Evolutionary conservation across 2,113 vertebrate species (phyloP).

Genomic region (Xiphias gladius): DNA sequence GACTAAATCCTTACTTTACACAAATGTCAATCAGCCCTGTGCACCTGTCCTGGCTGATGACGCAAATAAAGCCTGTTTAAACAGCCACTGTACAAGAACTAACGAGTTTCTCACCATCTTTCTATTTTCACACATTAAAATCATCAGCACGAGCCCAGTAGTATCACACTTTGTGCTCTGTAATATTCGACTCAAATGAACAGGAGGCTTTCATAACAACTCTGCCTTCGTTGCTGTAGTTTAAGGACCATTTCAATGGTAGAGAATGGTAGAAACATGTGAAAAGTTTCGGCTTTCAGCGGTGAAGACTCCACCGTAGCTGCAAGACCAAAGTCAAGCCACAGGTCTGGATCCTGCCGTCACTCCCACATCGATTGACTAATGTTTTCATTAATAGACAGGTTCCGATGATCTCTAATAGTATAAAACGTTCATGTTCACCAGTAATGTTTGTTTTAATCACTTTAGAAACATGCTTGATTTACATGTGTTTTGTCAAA

Average conservation of each 20-base stretch:
- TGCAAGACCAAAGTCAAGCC: background rate
- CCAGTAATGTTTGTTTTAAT: too few relatives aligned
- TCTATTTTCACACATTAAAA: constrained; percentile 24
- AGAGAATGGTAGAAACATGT: background rate
- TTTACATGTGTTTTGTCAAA: background rate
- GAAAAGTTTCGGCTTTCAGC: background rate
- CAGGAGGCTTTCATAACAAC: background rate
- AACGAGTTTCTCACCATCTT: constrained; percentile 29
- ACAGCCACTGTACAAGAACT: constrained; percentile 4
- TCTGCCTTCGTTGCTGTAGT: background rate
- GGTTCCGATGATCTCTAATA: too few relatives aligned
- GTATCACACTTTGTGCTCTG: background rate
- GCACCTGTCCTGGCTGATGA: background rate
- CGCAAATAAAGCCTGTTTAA: constrained; percentile 25
- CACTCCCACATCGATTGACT: background rate
- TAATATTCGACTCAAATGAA: too few relatives aligned
- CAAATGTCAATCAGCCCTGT: constrained; percentile 1
- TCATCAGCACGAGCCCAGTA: background rate
- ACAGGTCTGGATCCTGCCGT: background rate
- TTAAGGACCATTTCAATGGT: too few relatives aligned
- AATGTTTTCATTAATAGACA: too few relatives aligned
- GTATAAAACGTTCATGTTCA: too few relatives aligned
- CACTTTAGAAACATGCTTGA: background rate
- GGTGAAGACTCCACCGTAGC: too few relatives aligned
- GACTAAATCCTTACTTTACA: background rate